phyloP scores from a whole-genome alignment of 2,113 vertebrate species.

The Zapus hudsonius region DNA sequence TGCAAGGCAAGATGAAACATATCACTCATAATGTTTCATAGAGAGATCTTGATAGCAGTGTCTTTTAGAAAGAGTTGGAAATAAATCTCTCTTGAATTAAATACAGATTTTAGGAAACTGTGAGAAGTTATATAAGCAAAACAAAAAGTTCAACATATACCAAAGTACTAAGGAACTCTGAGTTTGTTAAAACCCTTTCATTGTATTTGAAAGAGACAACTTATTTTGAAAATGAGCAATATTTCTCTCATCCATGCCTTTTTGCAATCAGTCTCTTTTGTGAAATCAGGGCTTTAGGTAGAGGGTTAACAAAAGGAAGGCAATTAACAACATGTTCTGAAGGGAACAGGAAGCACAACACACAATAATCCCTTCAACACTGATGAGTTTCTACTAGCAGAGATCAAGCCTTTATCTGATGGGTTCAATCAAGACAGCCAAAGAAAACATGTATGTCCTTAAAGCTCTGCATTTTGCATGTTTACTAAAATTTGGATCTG shows the following conservation, averaged over 20 bases:
- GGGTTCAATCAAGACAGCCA: slow-evolving; percentile 22
- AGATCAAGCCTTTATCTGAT: not conserved
- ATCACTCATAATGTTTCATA: not conserved
- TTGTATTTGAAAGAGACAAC: not conserved
- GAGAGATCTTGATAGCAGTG: not conserved
- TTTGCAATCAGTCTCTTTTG: slow-evolving; percentile 12
- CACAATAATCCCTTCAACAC: not conserved
- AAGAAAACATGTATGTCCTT: not conserved
- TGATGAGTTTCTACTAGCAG: not conserved
- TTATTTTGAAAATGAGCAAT: slow-evolving; percentile 14
- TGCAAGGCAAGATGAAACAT: not conserved
- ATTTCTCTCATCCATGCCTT: not conserved
- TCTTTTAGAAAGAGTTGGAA: not conserved
- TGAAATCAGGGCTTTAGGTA: slow-evolving; percentile 8
- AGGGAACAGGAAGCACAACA: not conserved
- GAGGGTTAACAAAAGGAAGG: slow-evolving; percentile 31
- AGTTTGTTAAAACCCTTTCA: not conserved
- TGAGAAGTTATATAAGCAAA: not conserved
- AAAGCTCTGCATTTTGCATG: not conserved
- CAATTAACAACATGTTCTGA: slow-evolving; percentile 37
- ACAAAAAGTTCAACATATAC: not conserved
- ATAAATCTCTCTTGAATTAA: not conserved
- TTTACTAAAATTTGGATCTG: slow-evolving; percentile 9
- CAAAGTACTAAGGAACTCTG: no score
- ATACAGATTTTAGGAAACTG: not conserved